Base-by-base conservation (phyloP, 2,797 vertebrate genomes). In the Neosalanx taihuensis region DNA sequence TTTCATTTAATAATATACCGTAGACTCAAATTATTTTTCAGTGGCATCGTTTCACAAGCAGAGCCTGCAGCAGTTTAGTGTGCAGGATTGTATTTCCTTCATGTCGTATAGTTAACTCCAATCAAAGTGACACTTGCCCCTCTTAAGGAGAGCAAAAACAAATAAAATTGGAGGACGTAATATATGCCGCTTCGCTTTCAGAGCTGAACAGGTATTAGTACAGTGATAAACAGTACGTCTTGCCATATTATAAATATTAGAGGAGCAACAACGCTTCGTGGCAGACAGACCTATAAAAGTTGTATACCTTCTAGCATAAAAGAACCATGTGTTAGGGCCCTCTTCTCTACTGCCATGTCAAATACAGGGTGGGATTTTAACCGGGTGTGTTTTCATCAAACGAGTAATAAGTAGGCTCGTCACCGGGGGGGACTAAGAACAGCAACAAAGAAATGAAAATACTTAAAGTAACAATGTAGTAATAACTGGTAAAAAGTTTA, bases 181-280 rank as follows among this genome's bases (percentile, higher is more conserved):
- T 78, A 75, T 83, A 75, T 79, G 72, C 72, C 81, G 67, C 77
- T 0, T 81, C 88, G 89, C 87, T 26, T 59, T 59, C 85, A 89
- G 84, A 73, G 79, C 70, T 72, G 79, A 81, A 74, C 77, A 75
- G 51, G 76, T 78, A 89, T 91, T 86, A 88, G 75, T 78, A 70
- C 77, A 84, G 85, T 89, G 87, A 90, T 91, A 91, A 92, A 91
- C 88, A 90, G 23, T 26, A 86, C 85, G 85, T 81, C 79, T 81
- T 73, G 75, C 79, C 76, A 85, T 87, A 87, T 91, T 83, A 92
- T 92, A 87, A 91, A 92, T 92, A 91, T 92, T 92, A 88, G 86
- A 92, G 75, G 71, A 89, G 86, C 86, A 89, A 89, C 84, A 84
- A 82, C 86, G 86, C 86, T 87, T 87, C 86, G 80, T 71, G 70